Evolutionary conservation across 2,113 vertebrate species (phyloP).

Genomic region (Ciconia maguari): DNA sequence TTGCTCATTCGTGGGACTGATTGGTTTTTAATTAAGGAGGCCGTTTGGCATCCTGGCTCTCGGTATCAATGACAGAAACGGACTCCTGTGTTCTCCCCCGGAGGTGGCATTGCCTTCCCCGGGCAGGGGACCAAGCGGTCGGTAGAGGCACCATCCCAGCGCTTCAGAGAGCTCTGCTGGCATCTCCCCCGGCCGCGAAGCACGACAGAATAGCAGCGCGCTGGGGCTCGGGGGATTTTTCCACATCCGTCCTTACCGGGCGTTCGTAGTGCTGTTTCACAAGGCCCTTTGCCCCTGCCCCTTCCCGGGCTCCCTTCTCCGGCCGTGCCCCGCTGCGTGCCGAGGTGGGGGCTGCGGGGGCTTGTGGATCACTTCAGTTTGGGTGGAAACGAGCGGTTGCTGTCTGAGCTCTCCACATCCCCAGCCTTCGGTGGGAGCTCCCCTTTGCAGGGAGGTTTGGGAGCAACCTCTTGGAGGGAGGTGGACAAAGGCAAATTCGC

Average conservation of each 20-base stretch:
- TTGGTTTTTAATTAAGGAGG: constrained; percentile 41
- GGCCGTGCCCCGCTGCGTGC: rapidly evolving
- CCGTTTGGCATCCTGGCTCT: constrained; percentile 6
- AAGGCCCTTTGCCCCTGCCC: neutral
- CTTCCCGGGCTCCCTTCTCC: neutral
- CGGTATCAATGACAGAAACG: constrained; percentile 11
- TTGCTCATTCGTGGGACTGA: constrained; percentile 27
- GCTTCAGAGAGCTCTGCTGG: constrained; percentile 46
- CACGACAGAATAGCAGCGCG: neutral
- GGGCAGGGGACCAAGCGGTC: neutral
- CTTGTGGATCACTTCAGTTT: neutral
- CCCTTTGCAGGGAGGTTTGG: neutral
- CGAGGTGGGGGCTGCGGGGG: neutral
- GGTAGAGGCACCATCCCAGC: constrained; percentile 17
- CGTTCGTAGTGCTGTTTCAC: rapidly evolving
- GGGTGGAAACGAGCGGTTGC: neutral
- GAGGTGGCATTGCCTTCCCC: constrained; percentile 20
- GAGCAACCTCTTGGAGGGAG: neutral
- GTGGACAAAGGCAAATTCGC: neutral
- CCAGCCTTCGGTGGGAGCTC: neutral
- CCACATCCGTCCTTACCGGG: neutral
- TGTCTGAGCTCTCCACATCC: neutral
- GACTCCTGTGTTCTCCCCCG: constrained; percentile 23
- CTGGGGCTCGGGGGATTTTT: neutral
- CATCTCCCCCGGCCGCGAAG: neutral